phyloP scores from a whole-genome alignment of 2,113 vertebrate genomes.

The Cavia porcellus region DNA sequence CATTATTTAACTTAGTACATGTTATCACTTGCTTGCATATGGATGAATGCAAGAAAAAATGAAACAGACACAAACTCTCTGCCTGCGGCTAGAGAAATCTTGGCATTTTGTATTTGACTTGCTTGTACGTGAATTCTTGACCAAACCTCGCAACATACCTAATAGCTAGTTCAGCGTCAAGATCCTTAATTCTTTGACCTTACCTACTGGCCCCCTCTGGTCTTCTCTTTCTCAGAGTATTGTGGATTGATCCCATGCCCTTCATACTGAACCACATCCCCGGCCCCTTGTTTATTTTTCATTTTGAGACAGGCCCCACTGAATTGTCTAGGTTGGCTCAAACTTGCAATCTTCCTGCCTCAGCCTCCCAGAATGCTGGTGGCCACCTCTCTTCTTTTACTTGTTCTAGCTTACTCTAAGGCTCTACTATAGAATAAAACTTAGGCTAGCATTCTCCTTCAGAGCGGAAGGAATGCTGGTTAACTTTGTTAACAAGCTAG shows the following conservation, averaged over 20 bases:
- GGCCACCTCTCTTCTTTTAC: background rate
- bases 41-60: conserved; percentile 86
- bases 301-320: background rate
- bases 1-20: conserved; percentile 89
- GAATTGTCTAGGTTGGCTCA: background rate
- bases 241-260: background rate
- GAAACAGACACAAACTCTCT: conserved; percentile 83
- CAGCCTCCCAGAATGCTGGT: background rate
- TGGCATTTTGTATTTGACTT: conserved; percentile 82
- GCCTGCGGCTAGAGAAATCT: conserved; percentile 80
- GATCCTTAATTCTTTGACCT: background rate
- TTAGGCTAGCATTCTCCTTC: background rate
- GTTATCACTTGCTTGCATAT: conserved; percentile 89
- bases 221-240: background rate
- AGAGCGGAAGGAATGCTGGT: conserved; percentile 35
- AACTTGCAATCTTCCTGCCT: background rate
- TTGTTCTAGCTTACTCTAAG: background rate
- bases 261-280: background rate
- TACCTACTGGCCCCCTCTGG: background rate
- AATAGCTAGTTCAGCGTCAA: conserved; percentile 58
- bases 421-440: background rate
- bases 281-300: background rate
- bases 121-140: conserved; percentile 71
- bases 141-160: conserved; percentile 76
- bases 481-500: background rate